phyloP scores from a whole-genome alignment of 1,140 invertebrate genomes.

The Eumeta japonica region DNA sequence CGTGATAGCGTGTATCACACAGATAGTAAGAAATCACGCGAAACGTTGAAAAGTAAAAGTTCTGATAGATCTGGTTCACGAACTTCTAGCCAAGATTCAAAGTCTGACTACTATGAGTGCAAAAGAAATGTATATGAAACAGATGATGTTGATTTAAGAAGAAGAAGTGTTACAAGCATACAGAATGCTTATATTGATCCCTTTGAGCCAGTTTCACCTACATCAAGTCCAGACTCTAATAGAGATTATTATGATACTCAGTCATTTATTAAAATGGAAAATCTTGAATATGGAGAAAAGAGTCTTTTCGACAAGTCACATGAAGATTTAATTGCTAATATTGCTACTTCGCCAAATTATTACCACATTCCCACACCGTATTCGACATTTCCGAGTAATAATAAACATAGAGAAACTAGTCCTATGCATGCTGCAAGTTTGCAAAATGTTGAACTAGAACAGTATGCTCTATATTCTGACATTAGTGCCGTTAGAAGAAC shows the following conservation, averaged over 20 bases:
- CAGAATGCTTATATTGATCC: conserved; percentile 47
- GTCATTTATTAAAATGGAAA: conserved; percentile 44
- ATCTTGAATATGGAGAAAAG: conserved; percentile 38
- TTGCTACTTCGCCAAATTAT: conserved; percentile 60
- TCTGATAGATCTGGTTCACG: conserved; percentile 58
- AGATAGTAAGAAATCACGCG: conserved; percentile 63
- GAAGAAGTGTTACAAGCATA: conserved; percentile 36
- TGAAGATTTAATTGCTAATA: conserved; percentile 59
- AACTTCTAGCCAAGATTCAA: conserved; percentile 67
- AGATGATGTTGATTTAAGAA: conserved; percentile 30
- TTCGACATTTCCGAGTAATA: conserved; percentile 62
- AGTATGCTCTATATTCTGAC: conserved; percentile 53
- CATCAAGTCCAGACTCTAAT: conserved; percentile 66
- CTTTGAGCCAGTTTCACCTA: conserved; percentile 55
- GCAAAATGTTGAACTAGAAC: conserved; percentile 67
- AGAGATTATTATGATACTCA: conserved; percentile 65
- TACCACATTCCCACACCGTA: conserved; percentile 65
- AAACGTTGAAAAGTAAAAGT: conserved; percentile 61
- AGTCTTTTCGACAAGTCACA: conserved; percentile 56
- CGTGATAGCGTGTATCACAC: conserved; percentile 63
- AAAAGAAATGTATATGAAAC: conserved; percentile 49
- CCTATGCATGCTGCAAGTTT: conserved; percentile 66
- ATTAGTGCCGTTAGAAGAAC: conserved; percentile 39
- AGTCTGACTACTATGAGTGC: conserved; percentile 58
- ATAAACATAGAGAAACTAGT: conserved; percentile 57